Percentiles rank a stretch among this genome's conserved stretches.
phyloP scores from a whole-genome alignment of 2,113 vertebrate species.

The Ascaphus truei region DNA sequence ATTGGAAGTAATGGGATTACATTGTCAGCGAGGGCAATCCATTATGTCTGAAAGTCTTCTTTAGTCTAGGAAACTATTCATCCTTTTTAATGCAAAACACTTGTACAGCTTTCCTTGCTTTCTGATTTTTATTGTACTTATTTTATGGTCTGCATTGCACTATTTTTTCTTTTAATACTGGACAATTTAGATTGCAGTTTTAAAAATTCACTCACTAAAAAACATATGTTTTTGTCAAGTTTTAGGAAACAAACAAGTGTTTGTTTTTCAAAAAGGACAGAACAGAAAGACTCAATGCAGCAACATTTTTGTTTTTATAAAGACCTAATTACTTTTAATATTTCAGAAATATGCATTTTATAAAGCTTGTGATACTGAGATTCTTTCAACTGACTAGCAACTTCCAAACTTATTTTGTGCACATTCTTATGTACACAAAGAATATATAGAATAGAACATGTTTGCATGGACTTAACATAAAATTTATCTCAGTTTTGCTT shows the following conservation, averaged over 20 bases:
- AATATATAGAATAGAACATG: too few relatives aligned
- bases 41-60: slow-evolving; percentile 29
- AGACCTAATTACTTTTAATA: too few relatives aligned
- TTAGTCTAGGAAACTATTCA: slow-evolving; percentile 30
- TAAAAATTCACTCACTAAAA: slow-evolving; percentile 56
- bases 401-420: too few relatives aligned
- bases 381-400: too few relatives aligned
- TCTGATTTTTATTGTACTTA: slow-evolving; percentile 49
- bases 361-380: too few relatives aligned
- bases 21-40: slow-evolving; percentile 36
- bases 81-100: slow-evolving; percentile 27
- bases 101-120: slow-evolving; percentile 23
- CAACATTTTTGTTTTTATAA: too few relatives aligned
- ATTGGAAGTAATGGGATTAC: slow-evolving; percentile 35
- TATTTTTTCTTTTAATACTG: slow-evolving; percentile 45
- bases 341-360: too few relatives aligned
- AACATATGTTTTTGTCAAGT: slow-evolving; percentile 50
- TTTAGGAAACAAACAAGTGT: slow-evolving; percentile 47
- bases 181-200: slow-evolving; percentile 53
- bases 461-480: too few relatives aligned
- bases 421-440: too few relatives aligned
- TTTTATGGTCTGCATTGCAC: slow-evolving; percentile 40
- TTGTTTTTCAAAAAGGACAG: too few relatives aligned
- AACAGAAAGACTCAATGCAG: too few relatives aligned
- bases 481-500: too few relatives aligned